Conservation (phyloP, 2,888 invertebrate genomes). For the Rhyacophila evoluta region DNA sequence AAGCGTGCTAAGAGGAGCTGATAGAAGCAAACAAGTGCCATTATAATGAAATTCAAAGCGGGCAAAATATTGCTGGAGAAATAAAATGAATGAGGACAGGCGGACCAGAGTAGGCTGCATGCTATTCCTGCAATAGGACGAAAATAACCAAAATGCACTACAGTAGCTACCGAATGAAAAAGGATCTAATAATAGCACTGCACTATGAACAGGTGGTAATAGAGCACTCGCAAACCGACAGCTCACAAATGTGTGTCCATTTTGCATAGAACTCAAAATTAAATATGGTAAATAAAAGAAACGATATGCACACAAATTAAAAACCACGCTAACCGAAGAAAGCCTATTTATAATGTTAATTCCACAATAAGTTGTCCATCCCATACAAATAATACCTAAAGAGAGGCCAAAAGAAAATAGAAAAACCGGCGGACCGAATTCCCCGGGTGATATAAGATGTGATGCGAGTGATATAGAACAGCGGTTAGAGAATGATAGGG, state of each 20-base stretch:
- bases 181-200: background rate
- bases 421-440: background rate
- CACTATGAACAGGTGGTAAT: background rate
- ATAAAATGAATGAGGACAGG: background rate
- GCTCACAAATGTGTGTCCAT: background rate
- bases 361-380: background rate
- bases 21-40: background rate
- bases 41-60: background rate
- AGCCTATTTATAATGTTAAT: background rate
- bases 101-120: background rate
- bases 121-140: background rate
- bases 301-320: background rate
- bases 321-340: background rate
- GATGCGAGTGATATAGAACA: background rate
- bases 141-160: background rate
- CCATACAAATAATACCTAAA: background rate
- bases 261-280: background rate
- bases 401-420: conserved; percentile 35
- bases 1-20: background rate
- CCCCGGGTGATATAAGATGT: background rate
- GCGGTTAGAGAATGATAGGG: conserved; percentile 38
- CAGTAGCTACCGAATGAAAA: background rate
- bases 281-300: too few species aligned
- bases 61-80: background rate
- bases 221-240: background rate